A percentile compares a stretch with the other conserved stretches of the same genome.
Evolutionary conservation across 2,797 vertebrate genomes (phyloP).

Genomic region (Phataginus tricuspis): DNA sequence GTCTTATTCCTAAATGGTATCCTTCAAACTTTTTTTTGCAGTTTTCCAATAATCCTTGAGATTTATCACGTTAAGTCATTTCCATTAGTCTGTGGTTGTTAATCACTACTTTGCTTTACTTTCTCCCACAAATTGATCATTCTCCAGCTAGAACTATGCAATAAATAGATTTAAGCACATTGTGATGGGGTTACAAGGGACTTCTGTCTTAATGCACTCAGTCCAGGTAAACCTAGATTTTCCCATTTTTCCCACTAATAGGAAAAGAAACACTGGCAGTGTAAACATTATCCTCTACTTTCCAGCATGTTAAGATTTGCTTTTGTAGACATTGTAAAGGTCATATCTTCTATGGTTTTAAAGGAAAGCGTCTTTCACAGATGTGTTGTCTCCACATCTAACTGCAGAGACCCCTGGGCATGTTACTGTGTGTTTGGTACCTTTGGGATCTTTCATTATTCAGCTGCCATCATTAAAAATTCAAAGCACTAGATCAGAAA

Average conservation of each 20-base stretch:
- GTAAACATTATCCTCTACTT: constrained; percentile 58
- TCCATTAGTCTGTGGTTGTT: not conserved
- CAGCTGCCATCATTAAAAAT: constrained; percentile 75
- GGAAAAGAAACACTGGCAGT: constrained; percentile 11
- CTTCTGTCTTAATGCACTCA: not conserved
- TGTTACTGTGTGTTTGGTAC: constrained; percentile 50
- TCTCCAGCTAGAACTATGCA: not conserved
- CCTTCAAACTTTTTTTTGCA: not conserved
- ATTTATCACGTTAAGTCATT: not conserved
- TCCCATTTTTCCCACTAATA: not conserved
- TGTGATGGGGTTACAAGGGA: not conserved
- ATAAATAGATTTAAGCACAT: not conserved
- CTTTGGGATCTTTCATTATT: constrained; percentile 68
- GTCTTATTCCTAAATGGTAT: not conserved
- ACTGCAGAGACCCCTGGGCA: constrained; percentile 53
- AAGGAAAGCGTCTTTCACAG: constrained; percentile 67
- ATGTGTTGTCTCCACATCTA: constrained; percentile 68
- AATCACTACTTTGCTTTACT: not conserved
- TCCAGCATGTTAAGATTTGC: constrained; percentile 47
- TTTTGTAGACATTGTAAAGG: constrained; percentile 69
- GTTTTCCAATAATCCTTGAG: not conserved
- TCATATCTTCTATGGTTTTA: constrained; percentile 52
- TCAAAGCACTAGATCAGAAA: constrained; percentile 60
- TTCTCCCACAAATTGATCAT: not conserved
- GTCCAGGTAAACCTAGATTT: not conserved